Conservation (phyloP, 2,113 vertebrate genomes). For the Alectura lathami region DNA sequence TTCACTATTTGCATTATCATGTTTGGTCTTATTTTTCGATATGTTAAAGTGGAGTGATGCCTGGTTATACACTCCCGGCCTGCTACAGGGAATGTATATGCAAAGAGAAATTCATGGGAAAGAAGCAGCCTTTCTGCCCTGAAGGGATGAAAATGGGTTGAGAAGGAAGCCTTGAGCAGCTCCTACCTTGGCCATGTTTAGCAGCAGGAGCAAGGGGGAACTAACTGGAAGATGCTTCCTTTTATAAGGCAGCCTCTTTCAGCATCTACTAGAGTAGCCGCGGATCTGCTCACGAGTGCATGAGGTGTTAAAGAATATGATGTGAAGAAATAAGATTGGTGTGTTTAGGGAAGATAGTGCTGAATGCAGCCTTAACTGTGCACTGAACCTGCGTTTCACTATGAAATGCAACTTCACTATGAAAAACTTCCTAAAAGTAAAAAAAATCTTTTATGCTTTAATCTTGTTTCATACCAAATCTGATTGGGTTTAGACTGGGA, state of each 20-base stretch:
- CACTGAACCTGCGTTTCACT: background rate
- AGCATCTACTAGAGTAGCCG: fast-evolving
- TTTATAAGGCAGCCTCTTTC: background rate
- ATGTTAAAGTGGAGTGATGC: background rate
- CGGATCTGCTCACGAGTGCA: background rate
- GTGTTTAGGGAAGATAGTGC: background rate
- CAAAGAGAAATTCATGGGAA: no score
- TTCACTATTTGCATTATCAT: background rate
- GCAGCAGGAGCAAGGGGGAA: background rate
- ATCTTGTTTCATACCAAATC: background rate
- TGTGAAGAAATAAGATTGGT: background rate
- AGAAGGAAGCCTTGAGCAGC: background rate
- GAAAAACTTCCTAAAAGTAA: no score
- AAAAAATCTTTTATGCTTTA: no score
- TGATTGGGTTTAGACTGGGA: background rate
- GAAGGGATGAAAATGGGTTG: background rate
- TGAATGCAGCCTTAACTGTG: background rate
- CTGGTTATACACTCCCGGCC: fast-evolving
- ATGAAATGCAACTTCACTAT: no score
- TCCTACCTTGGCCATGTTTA: background rate
- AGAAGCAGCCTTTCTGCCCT: background rate
- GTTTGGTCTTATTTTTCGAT: background rate
- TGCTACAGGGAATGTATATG: background rate
- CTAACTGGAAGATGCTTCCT: background rate
- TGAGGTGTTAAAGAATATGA: background rate